Conservation (phyloP, 2,797 vertebrate species). For the Pelodytes ibericus region DNA sequence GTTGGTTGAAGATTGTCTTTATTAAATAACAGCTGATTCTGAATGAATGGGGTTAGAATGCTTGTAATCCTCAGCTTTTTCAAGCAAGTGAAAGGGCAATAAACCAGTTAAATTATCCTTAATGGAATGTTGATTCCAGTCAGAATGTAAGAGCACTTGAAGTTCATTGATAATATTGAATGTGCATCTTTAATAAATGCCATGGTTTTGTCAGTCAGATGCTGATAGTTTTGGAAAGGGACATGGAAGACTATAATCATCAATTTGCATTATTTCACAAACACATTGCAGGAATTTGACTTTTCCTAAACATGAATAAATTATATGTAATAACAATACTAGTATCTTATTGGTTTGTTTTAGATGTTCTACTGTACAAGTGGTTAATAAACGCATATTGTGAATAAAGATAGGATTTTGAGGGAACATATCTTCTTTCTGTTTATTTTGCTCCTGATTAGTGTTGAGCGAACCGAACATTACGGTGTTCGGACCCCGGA, state of each 20-base stretch:
- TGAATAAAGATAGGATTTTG: no score
- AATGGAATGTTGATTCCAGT: conserved; percentile 2
- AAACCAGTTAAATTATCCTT: conserved; percentile 2
- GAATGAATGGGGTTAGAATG: not conserved
- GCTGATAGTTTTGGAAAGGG: not conserved
- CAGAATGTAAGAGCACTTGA: conserved; percentile 15
- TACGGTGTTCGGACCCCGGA: no score
- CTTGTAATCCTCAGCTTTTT: not conserved
- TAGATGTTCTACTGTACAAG: no score
- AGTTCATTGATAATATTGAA: conserved; percentile 35
- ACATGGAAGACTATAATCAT: not conserved
- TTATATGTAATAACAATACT: no score
- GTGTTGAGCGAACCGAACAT: no score
- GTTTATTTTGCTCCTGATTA: no score
- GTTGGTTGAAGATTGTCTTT: not conserved
- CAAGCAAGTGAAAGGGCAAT: not conserved
- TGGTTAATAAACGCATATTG: no score
- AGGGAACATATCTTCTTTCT: no score
- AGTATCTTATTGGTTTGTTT: no score
- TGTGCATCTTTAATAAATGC: conserved; percentile 26
- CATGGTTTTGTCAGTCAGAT: conserved; percentile 27
- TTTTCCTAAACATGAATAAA: no score
- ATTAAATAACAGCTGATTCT: conserved; percentile 1
- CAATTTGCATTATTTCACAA: no score
- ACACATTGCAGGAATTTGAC: no score